phyloP scores from a whole-genome alignment of 2,797 vertebrate species.

The Micrastur ruficollis region DNA sequence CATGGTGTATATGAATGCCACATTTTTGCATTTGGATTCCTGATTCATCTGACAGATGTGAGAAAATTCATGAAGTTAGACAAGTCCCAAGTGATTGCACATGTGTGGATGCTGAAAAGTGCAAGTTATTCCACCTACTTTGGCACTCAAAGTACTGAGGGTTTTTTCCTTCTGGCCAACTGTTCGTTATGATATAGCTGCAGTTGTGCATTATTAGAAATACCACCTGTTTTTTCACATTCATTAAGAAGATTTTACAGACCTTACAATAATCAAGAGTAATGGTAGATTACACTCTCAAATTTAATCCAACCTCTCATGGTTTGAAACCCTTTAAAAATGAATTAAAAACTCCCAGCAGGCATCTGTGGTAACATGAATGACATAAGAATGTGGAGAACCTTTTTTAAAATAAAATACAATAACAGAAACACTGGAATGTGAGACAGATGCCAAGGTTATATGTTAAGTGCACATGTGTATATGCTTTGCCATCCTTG shows the following conservation, averaged over 20 bases:
- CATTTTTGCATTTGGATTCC: slow-evolving; percentile 25
- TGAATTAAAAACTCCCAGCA: background rate
- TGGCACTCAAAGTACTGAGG: background rate
- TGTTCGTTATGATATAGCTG: background rate
- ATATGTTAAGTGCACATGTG: background rate
- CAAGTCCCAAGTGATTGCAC: background rate
- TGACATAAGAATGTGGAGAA: background rate
- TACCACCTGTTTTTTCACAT: background rate
- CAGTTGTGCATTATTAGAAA: background rate
- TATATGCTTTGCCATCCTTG: background rate
- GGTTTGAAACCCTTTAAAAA: background rate
- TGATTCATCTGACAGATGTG: slow-evolving; percentile 43
- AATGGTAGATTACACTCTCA: background rate
- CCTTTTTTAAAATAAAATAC: background rate
- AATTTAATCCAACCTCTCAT: background rate
- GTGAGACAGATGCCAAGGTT: background rate
- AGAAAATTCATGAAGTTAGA: slow-evolving; percentile 1
- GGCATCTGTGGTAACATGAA: background rate
- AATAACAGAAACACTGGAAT: background rate
- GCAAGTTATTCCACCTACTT: slow-evolving; percentile 29
- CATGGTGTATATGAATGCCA: background rate
- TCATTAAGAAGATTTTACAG: background rate
- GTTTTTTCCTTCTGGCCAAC: background rate
- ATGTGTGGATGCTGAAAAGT: background rate
- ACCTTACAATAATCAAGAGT: background rate